These are phyloP conservation scores for Strix uralensis DNA, from an alignment of 2,113 vertebrate species.

Conservation along the genomic window DNA sequence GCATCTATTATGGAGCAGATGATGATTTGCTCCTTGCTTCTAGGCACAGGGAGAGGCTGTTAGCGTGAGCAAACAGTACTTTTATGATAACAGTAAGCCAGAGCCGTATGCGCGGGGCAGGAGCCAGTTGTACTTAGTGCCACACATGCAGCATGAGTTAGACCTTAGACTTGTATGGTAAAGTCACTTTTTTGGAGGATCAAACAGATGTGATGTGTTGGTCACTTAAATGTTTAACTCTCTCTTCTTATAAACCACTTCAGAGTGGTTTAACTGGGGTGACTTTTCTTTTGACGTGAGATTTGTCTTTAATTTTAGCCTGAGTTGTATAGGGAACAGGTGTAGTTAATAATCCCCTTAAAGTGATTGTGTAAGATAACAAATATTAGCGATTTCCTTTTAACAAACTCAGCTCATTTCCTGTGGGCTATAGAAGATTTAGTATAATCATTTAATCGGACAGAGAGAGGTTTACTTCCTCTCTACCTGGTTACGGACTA, in stretches of 20 bases:
- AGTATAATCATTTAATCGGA: neutral
- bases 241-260: neutral
- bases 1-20: neutral
- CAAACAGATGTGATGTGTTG: neutral
- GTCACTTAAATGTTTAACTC: neutral
- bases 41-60: neutral
- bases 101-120: neutral
- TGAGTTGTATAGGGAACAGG: neutral
- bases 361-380: neutral
- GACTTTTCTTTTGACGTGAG: neutral
- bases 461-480: neutral
- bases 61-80: neutral
- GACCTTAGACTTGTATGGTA: neutral
- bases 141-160: neutral
- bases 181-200: neutral
- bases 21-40: neutral
- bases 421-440: neutral
- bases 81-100: neutral
- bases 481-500: neutral
- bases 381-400: constrained; percentile 21
- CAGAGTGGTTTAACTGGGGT: neutral
- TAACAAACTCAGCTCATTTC: constrained; percentile 17
- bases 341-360: neutral
- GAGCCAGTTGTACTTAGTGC: neutral
- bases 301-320: neutral